Conservation (phyloP, 2,797 vertebrate species). For the Rhabdophis nuchalis region DNA sequence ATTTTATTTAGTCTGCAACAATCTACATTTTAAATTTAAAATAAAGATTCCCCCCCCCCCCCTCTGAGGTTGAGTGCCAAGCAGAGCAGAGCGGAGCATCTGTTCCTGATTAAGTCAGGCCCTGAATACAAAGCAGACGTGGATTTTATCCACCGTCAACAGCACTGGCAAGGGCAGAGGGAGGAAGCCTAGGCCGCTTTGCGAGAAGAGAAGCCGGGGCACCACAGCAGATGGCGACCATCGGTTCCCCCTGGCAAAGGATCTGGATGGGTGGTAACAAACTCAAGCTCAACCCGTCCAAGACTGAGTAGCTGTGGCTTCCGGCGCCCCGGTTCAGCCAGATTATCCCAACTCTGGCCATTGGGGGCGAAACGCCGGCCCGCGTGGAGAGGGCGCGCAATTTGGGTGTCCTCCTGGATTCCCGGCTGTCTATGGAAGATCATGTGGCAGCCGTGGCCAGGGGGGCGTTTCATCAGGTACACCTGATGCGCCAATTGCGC, state of each 20-base stretch:
- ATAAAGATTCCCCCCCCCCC: constrained; percentile 78
- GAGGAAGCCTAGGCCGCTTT: constrained; percentile 86
- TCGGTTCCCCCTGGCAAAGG: constrained; percentile 83
- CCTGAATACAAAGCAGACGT: constrained; percentile 96
- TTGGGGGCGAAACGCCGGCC: too few relatives aligned
- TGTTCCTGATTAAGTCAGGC: constrained; percentile 90
- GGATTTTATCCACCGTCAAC: constrained; percentile 95
- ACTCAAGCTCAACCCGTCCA: too few relatives aligned
- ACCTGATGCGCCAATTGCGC: too few relatives aligned
- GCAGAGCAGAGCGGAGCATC: constrained; percentile 82
- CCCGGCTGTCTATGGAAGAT: too few relatives aligned
- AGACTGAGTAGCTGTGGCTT: too few relatives aligned
- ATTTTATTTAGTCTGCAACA: constrained; percentile 84
- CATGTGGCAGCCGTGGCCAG: too few relatives aligned
- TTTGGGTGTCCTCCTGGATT: too few relatives aligned
- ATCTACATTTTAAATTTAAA: constrained; percentile 87
- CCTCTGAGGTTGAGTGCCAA: constrained; percentile 83
- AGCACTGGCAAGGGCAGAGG: constrained; percentile 95
- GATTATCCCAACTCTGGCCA: too few relatives aligned
- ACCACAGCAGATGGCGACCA: constrained; percentile 90
- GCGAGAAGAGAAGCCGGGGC: constrained; percentile 85
- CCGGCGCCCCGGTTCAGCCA: too few relatives aligned
- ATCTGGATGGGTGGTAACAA: too few relatives aligned
- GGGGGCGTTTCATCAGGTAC: too few relatives aligned
- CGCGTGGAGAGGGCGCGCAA: too few relatives aligned